Conservation (phyloP, 2,888 invertebrate genomes). For the Erpobdella octoculata region DNA sequence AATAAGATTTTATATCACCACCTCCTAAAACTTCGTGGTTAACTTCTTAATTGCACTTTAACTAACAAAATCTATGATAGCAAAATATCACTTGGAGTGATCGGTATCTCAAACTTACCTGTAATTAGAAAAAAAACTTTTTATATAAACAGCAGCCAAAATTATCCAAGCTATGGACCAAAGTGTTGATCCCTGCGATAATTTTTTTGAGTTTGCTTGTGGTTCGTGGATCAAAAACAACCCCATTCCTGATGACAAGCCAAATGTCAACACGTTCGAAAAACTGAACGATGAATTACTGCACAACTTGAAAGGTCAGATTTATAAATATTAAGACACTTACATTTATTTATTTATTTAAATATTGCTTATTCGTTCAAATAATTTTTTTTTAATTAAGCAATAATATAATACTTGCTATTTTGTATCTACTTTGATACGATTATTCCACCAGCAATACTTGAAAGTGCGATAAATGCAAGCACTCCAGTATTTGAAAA, state of each 20-base stretch:
- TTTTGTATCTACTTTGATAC: neutral
- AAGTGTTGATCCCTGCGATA: constrained; percentile 68
- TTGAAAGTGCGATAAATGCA: neutral
- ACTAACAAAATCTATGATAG: too few species aligned
- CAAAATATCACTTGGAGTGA: too few species aligned
- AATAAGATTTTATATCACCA: too few species aligned
- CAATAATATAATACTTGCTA: neutral
- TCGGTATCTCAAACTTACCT: too few species aligned
- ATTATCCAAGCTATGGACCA: constrained; percentile 73
- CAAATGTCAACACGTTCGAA: constrained; percentile 76
- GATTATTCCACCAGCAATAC: neutral
- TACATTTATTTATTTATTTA: neutral
- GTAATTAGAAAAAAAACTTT: too few species aligned
- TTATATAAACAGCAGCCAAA: constrained; percentile 67
- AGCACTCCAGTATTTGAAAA: neutral
- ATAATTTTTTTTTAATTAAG: neutral
- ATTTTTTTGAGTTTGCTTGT: constrained; percentile 79
- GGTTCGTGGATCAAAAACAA: constrained; percentile 63
- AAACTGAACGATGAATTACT: constrained; percentile 70
- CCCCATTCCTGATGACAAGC: constrained; percentile 74
- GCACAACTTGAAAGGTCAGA: constrained; percentile 36
- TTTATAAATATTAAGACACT: neutral
- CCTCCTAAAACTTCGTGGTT: too few species aligned
- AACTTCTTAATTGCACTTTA: too few species aligned
- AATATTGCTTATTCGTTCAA: neutral